These are phyloP conservation scores for Chironomus striatipennis DNA, from an alignment of 1,140 invertebrate species.

Conservation along the genomic window DNA sequence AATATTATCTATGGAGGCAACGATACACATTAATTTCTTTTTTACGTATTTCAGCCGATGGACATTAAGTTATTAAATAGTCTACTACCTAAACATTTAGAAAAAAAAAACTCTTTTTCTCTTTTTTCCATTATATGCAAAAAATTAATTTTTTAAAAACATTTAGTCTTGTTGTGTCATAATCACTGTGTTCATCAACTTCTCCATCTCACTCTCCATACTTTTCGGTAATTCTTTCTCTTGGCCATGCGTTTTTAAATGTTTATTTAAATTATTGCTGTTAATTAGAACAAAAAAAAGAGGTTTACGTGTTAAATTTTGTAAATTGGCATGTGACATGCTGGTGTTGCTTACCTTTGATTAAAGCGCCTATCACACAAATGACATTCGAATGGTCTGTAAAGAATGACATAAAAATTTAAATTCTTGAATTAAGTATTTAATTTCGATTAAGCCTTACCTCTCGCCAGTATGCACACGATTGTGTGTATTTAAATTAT, in stretches of 20 bases:
- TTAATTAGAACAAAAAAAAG: neutral
- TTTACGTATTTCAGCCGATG: neutral
- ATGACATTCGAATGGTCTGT: neutral
- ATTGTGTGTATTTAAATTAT: conserved; percentile 13
- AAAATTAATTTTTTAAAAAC: neutral
- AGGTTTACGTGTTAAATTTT: too few relatives aligned
- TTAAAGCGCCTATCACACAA: neutral
- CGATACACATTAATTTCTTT: neutral
- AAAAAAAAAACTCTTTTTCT: neutral
- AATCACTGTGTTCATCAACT: conserved; percentile 1
- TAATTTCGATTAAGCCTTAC: neutral
- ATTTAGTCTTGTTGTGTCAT: neutral
- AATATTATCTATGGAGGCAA: neutral
- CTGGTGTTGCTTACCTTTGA: neutral
- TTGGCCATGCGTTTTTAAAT: neutral
- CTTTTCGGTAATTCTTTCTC: neutral
- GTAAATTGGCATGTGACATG: too few relatives aligned
- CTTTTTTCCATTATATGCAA: neutral
- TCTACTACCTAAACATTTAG: neutral
- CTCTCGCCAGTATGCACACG: neutral
- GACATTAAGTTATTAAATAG: neutral
- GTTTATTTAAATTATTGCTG: conserved; percentile 17
- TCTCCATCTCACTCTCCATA: conserved; percentile 15
- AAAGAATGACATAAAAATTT: neutral
- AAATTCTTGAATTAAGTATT: neutral